Conservation (phyloP, 2,113 vertebrate species). For the Lophotis ruficrista region DNA sequence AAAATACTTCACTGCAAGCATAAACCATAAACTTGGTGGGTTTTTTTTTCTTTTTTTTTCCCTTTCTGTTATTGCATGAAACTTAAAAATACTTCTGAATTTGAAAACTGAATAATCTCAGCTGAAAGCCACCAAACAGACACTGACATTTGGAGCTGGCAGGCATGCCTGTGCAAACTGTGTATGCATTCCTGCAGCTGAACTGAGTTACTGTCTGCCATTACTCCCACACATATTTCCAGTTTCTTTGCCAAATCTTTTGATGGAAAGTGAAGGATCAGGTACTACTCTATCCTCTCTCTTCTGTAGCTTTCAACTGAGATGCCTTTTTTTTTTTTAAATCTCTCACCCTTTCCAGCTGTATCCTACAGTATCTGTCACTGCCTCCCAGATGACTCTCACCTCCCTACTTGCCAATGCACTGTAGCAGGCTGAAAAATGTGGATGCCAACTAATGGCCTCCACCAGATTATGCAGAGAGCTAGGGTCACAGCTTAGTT, state of each 20-base stretch:
- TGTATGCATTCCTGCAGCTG: neutral
- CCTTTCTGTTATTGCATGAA: neutral
- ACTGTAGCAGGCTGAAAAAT: neutral
- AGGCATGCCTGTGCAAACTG: neutral
- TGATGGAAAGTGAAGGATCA: neutral
- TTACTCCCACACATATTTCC: neutral
- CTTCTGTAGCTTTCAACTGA: neutral
- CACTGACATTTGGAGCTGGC: neutral
- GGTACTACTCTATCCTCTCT: neutral
- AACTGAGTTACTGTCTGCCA: neutral
- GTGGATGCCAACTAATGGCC: neutral
- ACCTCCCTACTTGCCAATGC: neutral
- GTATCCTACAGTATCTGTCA: neutral
- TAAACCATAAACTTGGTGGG: neutral
- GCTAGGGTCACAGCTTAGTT: neutral
- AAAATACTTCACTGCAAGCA: neutral
- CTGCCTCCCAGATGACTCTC: neutral
- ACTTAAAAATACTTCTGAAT: neutral
- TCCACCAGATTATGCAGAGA: neutral
- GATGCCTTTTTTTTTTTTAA: neutral
- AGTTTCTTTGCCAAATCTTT: neutral
- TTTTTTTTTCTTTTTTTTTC: accelerated
- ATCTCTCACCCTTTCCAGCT: neutral
- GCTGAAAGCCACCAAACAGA: neutral
- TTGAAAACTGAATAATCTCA: neutral